phyloP scores from a whole-genome alignment of 1,140 invertebrate genomes.

The Drosophila sucinea region DNA sequence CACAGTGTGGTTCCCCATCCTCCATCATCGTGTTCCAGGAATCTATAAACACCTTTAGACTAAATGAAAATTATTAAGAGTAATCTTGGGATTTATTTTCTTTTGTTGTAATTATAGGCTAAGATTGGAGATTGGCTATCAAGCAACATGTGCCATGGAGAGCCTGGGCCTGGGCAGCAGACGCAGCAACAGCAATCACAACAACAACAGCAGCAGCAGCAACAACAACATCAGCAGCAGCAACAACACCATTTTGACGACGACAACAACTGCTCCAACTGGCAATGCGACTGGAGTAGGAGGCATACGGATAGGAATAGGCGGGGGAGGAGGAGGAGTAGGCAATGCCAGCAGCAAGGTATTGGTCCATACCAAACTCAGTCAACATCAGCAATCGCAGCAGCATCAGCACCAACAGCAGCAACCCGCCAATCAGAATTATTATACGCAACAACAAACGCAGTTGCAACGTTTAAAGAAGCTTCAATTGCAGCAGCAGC shows the following conservation, averaged over 20 bases:
- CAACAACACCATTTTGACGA: constrained; percentile 23
- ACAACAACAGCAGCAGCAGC: constrained; percentile 27
- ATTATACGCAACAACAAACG: constrained; percentile 77
- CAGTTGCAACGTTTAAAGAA: constrained; percentile 71
- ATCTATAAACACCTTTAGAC: background rate
- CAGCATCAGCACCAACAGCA: constrained; percentile 35
- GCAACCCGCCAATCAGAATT: constrained; percentile 72
- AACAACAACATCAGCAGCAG: constrained; percentile 24
- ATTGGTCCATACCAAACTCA: constrained; percentile 48
- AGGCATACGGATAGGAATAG: constrained; percentile 17
- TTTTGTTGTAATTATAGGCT: constrained; percentile 28
- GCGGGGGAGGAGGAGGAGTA: constrained; percentile 1
- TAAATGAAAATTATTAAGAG: constrained; percentile 3
- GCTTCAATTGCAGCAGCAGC: constrained; percentile 54
- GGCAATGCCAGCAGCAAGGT: constrained; percentile 39
- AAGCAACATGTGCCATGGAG: constrained; percentile 82
- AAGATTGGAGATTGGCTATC: constrained; percentile 10
- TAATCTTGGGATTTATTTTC: constrained; percentile 14
- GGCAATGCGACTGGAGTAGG: constrained; percentile 23
- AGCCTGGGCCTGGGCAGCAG: constrained; percentile 76
- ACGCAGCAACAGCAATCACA: constrained; percentile 60
- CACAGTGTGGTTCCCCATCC: too few species aligned
- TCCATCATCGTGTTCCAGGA: background rate
- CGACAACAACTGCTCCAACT: constrained; percentile 30
- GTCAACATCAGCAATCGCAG: constrained; percentile 25